phyloP scores from a whole-genome alignment of 2,113 vertebrate species.

The Vulpes vulpes region DNA sequence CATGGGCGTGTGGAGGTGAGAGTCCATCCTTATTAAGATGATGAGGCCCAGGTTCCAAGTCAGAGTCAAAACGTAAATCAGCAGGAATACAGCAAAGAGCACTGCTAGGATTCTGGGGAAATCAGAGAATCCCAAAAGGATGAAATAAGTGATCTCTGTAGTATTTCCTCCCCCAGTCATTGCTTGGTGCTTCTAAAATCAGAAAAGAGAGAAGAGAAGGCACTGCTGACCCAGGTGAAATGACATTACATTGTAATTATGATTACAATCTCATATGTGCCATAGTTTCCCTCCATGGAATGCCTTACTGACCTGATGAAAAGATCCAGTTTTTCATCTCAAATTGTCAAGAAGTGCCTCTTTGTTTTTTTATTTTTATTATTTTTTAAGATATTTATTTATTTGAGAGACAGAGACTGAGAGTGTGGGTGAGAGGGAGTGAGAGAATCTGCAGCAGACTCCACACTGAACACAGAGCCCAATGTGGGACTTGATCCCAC shows the following conservation, averaged over 20 bases:
- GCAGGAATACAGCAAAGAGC: constrained; percentile 21
- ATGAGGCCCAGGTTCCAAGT: constrained; percentile 65
- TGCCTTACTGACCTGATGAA: neutral
- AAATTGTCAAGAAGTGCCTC: neutral
- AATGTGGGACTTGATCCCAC: too few relatives aligned
- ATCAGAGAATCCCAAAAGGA: constrained; percentile 73
- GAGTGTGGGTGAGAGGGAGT: too few relatives aligned
- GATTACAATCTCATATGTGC: too few relatives aligned
- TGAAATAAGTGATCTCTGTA: constrained; percentile 15
- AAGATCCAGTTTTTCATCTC: neutral
- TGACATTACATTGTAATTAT: neutral
- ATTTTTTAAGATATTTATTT: too few relatives aligned
- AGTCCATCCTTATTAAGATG: constrained; percentile 42
- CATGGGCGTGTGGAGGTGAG: constrained; percentile 68
- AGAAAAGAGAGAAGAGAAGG: neutral
- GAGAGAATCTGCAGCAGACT: too few relatives aligned
- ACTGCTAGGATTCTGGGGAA: neutral
- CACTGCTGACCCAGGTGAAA: neutral
- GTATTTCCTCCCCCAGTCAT: neutral
- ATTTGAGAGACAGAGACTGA: too few relatives aligned
- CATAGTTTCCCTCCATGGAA: neutral
- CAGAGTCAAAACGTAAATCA: constrained; percentile 24
- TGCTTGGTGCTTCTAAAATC: neutral
- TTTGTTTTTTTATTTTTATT: too few relatives aligned
- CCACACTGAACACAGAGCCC: too few relatives aligned